phyloP scores from a whole-genome alignment of 2,113 vertebrate genomes.

The Mormyrus lacerda region DNA sequence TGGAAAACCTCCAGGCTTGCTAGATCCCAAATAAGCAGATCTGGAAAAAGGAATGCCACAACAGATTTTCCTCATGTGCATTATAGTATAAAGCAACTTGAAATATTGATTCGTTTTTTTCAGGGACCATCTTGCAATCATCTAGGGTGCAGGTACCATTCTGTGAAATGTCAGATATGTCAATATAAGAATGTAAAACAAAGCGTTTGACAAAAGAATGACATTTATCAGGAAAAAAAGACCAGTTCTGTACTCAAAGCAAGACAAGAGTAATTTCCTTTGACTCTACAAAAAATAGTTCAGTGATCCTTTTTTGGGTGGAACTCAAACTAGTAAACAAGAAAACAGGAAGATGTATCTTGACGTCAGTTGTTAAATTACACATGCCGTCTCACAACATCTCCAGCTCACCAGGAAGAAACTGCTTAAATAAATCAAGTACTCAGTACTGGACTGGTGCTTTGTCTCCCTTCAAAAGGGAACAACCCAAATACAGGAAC shows the following conservation, averaged over 20 bases:
- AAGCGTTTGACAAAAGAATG: background rate
- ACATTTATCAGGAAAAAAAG: background rate
- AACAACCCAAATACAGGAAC: background rate
- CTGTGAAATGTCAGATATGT: background rate
- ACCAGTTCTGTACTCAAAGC: background rate
- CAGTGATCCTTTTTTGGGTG: background rate
- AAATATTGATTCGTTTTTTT: background rate
- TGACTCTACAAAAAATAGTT: background rate
- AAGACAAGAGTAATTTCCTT: background rate
- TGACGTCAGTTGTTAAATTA: background rate
- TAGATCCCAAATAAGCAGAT: background rate
- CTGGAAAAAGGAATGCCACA: background rate
- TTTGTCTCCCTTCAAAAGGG: background rate
- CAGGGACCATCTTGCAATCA: background rate
- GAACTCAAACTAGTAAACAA: background rate
- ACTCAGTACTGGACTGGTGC: background rate
- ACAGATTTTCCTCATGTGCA: background rate
- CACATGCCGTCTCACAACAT: background rate
- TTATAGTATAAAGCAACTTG: background rate
- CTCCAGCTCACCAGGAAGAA: background rate
- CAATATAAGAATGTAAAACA: background rate
- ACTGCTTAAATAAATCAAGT: background rate
- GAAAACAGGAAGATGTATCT: background rate
- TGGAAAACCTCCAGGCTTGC: background rate
- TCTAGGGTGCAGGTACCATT: background rate